These are phyloP conservation scores for Irena cyanogastra DNA, from an alignment of 2,113 vertebrate genomes.

Conservation along the genomic window DNA sequence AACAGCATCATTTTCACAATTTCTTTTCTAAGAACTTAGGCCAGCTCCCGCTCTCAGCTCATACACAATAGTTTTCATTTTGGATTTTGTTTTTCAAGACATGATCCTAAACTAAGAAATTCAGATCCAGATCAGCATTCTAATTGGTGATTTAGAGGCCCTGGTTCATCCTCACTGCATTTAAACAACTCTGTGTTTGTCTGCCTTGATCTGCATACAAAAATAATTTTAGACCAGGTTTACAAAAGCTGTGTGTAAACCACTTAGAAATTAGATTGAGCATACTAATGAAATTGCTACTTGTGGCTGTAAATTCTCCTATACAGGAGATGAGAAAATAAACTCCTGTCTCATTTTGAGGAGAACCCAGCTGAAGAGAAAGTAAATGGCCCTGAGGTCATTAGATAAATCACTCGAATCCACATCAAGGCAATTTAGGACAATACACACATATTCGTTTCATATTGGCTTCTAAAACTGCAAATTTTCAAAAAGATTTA, in stretches of 20 bases:
- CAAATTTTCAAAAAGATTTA: neutral
- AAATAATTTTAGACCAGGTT: neutral
- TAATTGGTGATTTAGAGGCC: neutral
- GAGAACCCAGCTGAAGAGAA: neutral
- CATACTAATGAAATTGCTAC: neutral
- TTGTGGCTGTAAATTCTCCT: neutral
- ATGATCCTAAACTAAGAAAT: neutral
- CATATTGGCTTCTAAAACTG: neutral
- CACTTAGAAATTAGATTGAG: neutral
- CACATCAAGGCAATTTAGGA: neutral
- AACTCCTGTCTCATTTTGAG: neutral
- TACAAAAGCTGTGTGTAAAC: neutral
- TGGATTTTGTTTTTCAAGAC: neutral
- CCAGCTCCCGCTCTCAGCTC: neutral
- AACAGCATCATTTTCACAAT: neutral
- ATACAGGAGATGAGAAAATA: neutral
- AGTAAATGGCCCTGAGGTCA: neutral
- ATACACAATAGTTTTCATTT: neutral
- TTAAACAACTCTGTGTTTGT: neutral
- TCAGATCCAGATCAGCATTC: neutral
- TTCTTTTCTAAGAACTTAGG: neutral
- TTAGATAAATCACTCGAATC: neutral
- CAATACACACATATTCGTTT: neutral
- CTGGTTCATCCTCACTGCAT: neutral
- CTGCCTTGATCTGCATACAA: neutral